phyloP scores from a whole-genome alignment of 2,797 vertebrate species.

The Urocyon cinereoargenteus region DNA sequence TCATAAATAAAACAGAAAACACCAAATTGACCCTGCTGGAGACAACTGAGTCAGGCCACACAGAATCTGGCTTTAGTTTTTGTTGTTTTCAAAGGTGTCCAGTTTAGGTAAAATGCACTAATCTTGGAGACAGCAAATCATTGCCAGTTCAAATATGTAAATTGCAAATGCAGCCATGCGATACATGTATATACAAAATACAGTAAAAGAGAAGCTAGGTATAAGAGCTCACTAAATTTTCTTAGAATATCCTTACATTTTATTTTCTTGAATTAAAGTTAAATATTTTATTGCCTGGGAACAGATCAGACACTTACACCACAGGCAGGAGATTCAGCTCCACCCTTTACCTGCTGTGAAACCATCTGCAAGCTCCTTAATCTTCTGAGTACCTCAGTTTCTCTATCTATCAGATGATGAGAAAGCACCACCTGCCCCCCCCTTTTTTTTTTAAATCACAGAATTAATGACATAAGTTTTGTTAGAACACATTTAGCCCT shows the following conservation, averaged over 20 bases:
- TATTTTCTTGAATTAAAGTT: slow-evolving; percentile 23
- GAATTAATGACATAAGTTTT: slow-evolving; percentile 34
- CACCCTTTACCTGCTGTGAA: slow-evolving; percentile 41
- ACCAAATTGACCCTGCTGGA: not conserved
- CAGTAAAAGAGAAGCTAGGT: not conserved
- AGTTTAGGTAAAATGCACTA: not conserved
- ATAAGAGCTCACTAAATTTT: not conserved
- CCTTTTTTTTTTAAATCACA: not conserved
- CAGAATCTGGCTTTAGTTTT: not conserved
- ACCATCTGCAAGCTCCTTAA: not conserved
- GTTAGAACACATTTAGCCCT: not conserved
- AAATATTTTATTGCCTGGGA: slow-evolving; percentile 2
- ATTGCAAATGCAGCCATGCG: not conserved
- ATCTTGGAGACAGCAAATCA: not conserved
- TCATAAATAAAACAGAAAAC: slow-evolving; percentile 23
- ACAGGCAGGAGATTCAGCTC: not conserved
- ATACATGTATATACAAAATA: not conserved
- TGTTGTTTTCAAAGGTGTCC: slow-evolving; percentile 13
- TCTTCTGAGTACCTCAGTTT: slow-evolving; percentile 54
- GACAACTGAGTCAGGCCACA: not conserved
- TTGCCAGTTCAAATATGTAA: not conserved
- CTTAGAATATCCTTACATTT: not conserved
- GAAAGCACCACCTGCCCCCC: not conserved
- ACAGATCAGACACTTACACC: slow-evolving; percentile 17
- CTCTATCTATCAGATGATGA: not conserved